Evolutionary conservation across 2,797 vertebrate genomes (phyloP).

Genomic region (Pagetopsis macropterus): DNA sequence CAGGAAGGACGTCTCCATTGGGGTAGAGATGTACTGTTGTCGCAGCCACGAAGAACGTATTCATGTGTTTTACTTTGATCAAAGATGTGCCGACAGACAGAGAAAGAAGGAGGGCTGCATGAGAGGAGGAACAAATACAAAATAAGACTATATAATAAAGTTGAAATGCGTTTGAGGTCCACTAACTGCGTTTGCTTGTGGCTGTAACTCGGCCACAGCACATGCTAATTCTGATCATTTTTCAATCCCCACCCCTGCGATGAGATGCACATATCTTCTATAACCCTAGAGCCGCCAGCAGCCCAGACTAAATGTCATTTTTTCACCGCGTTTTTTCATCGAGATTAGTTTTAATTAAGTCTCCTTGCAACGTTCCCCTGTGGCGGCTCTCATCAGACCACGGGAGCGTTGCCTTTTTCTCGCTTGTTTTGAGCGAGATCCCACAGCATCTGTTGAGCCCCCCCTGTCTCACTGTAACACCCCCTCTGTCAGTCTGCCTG

Average conservation of each 20-base stretch:
- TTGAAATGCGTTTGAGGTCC: not conserved
- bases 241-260: constrained; percentile 69
- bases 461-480: constrained; percentile 33
- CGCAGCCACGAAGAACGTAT: constrained; percentile 31
- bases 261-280: constrained; percentile 67
- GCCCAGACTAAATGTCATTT: constrained; percentile 74
- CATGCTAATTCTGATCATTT: constrained; percentile 77
- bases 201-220: constrained; percentile 49
- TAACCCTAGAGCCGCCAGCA: constrained; percentile 60
- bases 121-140: not conserved
- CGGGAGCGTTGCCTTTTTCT: constrained; percentile 59
- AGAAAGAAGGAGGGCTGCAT: not conserved
- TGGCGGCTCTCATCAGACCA: constrained; percentile 81
- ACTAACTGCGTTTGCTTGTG: constrained; percentile 53
- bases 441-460: constrained; percentile 60
- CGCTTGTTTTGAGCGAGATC: constrained; percentile 57
- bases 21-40: constrained; percentile 31
- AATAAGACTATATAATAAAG: not conserved
- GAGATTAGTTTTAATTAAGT: constrained; percentile 85
- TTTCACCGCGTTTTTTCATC: constrained; percentile 76
- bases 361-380: constrained; percentile 72
- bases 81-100: constrained; percentile 7
- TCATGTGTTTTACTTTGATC: constrained; percentile 67
- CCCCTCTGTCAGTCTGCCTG: constrained; percentile 40
- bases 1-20: constrained; percentile 42